Evolutionary conservation across 2,113 vertebrate genomes (phyloP).

Genomic region (Thunnus maccoyii): DNA sequence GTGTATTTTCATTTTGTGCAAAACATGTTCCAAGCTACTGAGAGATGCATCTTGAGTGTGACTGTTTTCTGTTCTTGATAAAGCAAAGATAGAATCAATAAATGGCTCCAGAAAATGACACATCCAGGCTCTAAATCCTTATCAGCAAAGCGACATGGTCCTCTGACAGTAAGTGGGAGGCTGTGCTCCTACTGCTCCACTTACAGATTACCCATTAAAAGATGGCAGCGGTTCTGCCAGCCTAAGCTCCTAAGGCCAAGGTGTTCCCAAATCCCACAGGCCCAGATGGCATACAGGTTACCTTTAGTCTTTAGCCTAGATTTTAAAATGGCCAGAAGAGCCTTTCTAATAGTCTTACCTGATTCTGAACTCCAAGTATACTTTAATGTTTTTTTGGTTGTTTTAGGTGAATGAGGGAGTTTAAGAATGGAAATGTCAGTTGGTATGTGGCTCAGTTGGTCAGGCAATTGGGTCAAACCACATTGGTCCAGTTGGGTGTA

Average conservation of each 20-base stretch:
- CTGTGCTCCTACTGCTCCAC: constrained; percentile 31
- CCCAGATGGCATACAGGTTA: constrained; percentile 64
- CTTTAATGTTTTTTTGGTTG: neutral
- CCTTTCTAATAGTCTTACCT: constrained; percentile 22
- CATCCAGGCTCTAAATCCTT: neutral
- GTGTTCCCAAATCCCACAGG: constrained; percentile 61
- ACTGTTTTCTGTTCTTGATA: no score
- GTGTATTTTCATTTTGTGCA: no score
- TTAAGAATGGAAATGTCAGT: neutral
- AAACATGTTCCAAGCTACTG: no score
- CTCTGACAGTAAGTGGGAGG: neutral
- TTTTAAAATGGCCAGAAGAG: constrained; percentile 3
- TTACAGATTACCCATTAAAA: constrained; percentile 51
- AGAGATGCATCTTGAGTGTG: no score
- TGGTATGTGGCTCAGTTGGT: neutral
- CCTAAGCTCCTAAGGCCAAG: constrained; percentile 68
- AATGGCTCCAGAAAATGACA: neutral
- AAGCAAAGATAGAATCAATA: neutral
- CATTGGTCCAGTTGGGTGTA: neutral
- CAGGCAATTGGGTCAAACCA: neutral
- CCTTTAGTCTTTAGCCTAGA: constrained; percentile 45
- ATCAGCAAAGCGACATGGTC: neutral
- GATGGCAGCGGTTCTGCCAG: constrained; percentile 46
- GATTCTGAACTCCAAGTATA: neutral
- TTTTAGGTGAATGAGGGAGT: neutral